phyloP scores from a whole-genome alignment of 30 jellyfish, hydroid and myxozoan species.

The Rhopilema esculentum region DNA sequence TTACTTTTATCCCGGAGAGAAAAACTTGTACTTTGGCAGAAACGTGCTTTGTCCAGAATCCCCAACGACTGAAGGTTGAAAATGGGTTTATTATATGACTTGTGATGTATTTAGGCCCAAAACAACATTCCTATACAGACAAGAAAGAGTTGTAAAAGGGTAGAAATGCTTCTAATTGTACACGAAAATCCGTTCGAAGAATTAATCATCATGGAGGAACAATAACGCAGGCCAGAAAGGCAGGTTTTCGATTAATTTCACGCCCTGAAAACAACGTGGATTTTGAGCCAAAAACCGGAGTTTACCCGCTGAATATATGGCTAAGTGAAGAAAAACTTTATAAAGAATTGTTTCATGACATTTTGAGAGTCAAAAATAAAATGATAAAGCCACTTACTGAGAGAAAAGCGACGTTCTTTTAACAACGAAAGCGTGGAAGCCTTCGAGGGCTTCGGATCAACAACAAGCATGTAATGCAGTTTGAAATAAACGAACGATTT shows the following conservation, averaged over 20 bases:
- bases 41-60: conserved; percentile 7
- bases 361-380: neutral
- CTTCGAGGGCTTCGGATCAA: conserved; percentile 80
- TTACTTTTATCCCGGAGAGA: neutral
- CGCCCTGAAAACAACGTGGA: conserved; percentile 85
- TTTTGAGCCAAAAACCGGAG: conserved; percentile 23
- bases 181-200: conserved; percentile 26
- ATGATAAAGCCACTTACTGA: neutral
- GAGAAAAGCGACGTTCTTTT: neutral
- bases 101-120: conserved; percentile 17
- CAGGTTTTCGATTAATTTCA: conserved; percentile 89
- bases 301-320: conserved; percentile 45
- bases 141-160: neutral
- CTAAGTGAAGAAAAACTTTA: conserved; percentile 30
- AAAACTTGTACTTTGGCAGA: neutral
- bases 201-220: conserved; percentile 81
- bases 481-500: conserved; percentile 71
- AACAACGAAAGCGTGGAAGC: conserved; percentile 41
- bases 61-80: neutral
- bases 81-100: neutral
- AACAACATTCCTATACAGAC: conserved; percentile 39
- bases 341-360: conserved; percentile 10
- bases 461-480: conserved; percentile 76
- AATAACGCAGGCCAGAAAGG: conserved; percentile 74
- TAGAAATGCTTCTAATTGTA: neutral